These are phyloP conservation scores for Drosophila funebris DNA, from an alignment of 1,140 invertebrate genomes.

Conservation along the genomic window DNA sequence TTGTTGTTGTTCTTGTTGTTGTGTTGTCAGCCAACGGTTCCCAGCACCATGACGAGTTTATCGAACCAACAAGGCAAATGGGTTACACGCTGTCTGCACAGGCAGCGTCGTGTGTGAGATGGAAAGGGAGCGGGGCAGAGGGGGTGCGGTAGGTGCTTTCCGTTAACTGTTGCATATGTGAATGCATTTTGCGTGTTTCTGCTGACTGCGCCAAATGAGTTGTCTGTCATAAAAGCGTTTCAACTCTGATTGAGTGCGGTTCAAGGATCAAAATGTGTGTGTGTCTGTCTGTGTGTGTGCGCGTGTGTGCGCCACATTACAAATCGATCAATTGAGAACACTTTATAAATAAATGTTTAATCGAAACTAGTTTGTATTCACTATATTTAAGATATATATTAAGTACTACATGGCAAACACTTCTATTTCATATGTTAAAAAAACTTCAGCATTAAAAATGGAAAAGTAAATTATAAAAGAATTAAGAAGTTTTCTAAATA, in stretches of 20 bases:
- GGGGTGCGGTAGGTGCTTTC: background rate
- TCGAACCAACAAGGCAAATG: conserved; percentile 70
- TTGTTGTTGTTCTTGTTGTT: conserved; percentile 11
- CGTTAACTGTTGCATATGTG: conserved; percentile 38
- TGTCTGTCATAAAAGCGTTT: conserved; percentile 23
- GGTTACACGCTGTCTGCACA: conserved; percentile 12
- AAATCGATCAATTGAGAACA: too few relatives aligned
- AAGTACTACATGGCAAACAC: too few relatives aligned
- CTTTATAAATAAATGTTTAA: too few relatives aligned
- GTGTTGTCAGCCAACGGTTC: conserved; percentile 24
- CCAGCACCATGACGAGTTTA: conserved; percentile 55
- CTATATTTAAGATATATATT: too few relatives aligned
- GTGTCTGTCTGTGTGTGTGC: too few relatives aligned
- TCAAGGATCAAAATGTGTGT: background rate
- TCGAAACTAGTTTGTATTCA: too few relatives aligned
- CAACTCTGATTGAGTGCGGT: conserved; percentile 13
- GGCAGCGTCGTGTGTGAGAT: background rate
- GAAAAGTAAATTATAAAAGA: too few relatives aligned
- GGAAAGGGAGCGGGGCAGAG: background rate
- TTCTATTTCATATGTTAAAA: too few relatives aligned
- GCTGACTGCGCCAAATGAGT: conserved; percentile 15
- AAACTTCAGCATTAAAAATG: too few relatives aligned
- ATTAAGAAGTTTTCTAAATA: too few relatives aligned
- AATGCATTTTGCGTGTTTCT: conserved; percentile 43
- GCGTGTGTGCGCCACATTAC: background rate